Base-by-base conservation (phyloP, 2,888 invertebrate genomes). In the Malthinus flaveolus region DNA sequence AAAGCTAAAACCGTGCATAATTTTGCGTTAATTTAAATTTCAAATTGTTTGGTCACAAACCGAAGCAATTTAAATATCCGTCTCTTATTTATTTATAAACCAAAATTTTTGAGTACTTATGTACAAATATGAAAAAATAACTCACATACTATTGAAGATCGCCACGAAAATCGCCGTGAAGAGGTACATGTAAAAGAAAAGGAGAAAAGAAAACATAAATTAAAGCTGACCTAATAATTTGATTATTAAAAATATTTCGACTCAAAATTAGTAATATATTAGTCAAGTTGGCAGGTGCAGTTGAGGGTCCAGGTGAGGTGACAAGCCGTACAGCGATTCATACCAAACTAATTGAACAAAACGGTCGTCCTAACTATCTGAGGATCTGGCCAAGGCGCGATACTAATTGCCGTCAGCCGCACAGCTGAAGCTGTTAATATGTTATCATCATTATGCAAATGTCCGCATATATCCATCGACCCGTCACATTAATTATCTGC, bases 381-480 rank as follows among this genome's bases (percentile, higher is more conserved):
- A 23, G 45, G 68, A 69, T 69, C 70, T 69, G 64, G 61, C 63
- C 68, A 66, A 69, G 71, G 72, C 71, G 68, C 69, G 68, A 68
- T 68, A 69, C 71, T 75, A 75, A 75, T 75, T 73, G 75, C 75
- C 74, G 62, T 66, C 64, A 71, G 73, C 69, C 68, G 70, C 66
- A 74, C 76, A 76, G 76, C 75, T 76, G 77, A 75, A 68, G 67
- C 72, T 70, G 71, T 75, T 75, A 73, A 74, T 75, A 74, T 70
- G 75, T 75, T 75, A 76, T 76, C 75, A 74, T 74, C 74, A 76
- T 77, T 77, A 77, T 77, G 77, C 71, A 76, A 77, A 76, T 76
- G 71, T 65, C 65, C 51, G 49, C 60, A 55, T 59, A 63, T 66
- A 69, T 65, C 66, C 68, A 64, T 65, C 65, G 64, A 69, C 65